Evolutionary conservation across 2,113 vertebrate genomes (phyloP), one percentile per base, ranked within the genome.

Genomic region (Plecotus auritus): DNA sequence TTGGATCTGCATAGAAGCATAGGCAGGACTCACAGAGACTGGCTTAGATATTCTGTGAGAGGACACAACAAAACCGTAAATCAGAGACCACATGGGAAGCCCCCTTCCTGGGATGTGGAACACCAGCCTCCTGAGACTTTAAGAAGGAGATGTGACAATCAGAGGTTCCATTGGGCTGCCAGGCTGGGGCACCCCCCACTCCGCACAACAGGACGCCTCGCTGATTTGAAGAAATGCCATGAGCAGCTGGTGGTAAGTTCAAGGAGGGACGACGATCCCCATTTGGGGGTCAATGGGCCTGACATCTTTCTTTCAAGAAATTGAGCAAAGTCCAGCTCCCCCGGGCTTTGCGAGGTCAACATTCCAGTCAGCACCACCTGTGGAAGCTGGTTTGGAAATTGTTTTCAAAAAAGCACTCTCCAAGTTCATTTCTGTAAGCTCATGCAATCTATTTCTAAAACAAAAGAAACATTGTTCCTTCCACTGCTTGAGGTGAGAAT

Each of bases 201-300:
- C 5, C 0, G 5, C 95, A 80, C 96, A 59, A 82, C 84, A 61
- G 95, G 97, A 86, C 1, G 11, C 85, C 95, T 94, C 32, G 5
- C 90, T 96, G 97, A 96, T 97, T 96, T 97, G 93, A 97, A 97
- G 95, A 97, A 90, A 92, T 77, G 95, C 89, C 85, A 87, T 90
- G 54, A 78, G 18, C 59, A 69, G 90, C 72, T 85, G 87, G 87
- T 66, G 92, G 85, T 77, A 74, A 90, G 67, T 90, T 77, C 84
- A 78, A 82, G 69, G 37, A 85, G 49, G 23, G 61, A 87, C 17
- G 18, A 81, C 3, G 3, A 40, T 70, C 13, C 47, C 9, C 66
- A 51, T 37, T 59, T 83, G 81, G 72, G 42, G 37, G 81, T 95
- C 72, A 70, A 61, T 70, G 76, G 59, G 59, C 26, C 49, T 90